Evolutionary conservation across 2,888 invertebrate species (phyloP), one percentile per base, ranked within the genome.

Genomic region (Dioctria linearis): DNA sequence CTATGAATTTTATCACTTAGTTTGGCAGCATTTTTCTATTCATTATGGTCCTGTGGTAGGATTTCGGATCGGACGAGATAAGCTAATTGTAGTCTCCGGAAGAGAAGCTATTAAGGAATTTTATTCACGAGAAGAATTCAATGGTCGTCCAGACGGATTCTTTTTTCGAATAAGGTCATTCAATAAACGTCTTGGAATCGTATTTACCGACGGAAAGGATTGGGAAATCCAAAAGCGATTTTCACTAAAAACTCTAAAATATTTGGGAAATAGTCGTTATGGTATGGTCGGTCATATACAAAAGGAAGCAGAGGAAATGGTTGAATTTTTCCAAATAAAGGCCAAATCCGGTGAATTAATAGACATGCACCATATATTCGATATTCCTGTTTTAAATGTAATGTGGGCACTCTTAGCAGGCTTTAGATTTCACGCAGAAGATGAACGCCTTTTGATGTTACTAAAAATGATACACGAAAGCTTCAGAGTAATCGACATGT

Each of bases 381-480:
- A 93, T 80, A 88, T 92, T 57, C 90, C 92, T 0, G 92, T 94
- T 2, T 87, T 94, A 82, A 94, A 94, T 86, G 91, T 92, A 0
- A 86, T 94, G 25, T 95, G 94, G 95, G 91, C 90, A 39, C 92
- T 93, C 88, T 90, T 93, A 75, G 94, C 94, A 71, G 93, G 94
- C 84, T 88, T 69, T 39, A 43, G 91, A 85, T 94, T 93, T 85
- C 88, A 91, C 57, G 90, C 92, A 71, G 90, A 91, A 49, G 93
- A 94, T 84, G 85, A 87, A 37, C 90, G 90, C 42, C 86, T 94
- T 9, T 88, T 87, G 49, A 86, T 90, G 54, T 88, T 94, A 5
- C 89, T 94, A 51, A 88, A 91, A 79, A 88, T 90, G 3, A 92
- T 94, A 51, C 91, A 92, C 84, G 91, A 92, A 82, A 91, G 91